Evolutionary conservation across 2,113 vertebrate species (phyloP), one percentile per base, ranked within the genome.

Genomic region (Rana temporaria): DNA sequence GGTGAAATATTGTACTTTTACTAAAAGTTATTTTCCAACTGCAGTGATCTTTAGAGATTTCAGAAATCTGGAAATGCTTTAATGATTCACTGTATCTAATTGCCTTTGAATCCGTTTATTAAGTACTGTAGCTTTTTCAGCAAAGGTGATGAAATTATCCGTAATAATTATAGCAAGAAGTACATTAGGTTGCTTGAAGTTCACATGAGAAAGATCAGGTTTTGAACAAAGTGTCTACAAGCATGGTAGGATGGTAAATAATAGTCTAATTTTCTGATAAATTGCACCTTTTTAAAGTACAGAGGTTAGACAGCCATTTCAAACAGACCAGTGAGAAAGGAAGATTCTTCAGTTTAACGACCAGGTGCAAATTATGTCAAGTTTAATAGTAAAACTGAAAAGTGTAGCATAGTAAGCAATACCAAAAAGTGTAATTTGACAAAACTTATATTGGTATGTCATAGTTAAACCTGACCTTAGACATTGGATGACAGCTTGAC

Each of bases 41-140:
- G 67, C 63, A 57, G 65, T 57, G 62, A 56, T 78, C 76, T 67
- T 78, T 32, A 53, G 62, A 30, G 20, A 67, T 66, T 65, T 78
- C 18, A 56, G n/a, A 56, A 67, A 67, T 34, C 48, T 66, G 63
- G 56, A 53, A 66, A 78, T 52, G 38, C 60, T 77, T 77, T 77
- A 77, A 77, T 56, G 63, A 78, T 78, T 78, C 76, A 67, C 22
- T 67, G 67, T 67, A 78, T 19, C 64, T 78, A 78, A 78, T 78
- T 78, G 76, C 76, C 42, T 78, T 53, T 48, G 60, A 24, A 55
- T 65, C 59, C 32, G 48, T 20, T 53, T 67, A 78, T 78, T 65
- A 78, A 22, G 63, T 53, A 14, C 53, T 17, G n/a, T 26, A 20
- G 22, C 48, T 67, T 56, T 78, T 65, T 78, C 20, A 0, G 62